Evolutionary conservation across 2,888 invertebrate genomes (phyloP), one percentile per base, ranked within the genome.

Genomic region (Ectropis crepuscularia): DNA sequence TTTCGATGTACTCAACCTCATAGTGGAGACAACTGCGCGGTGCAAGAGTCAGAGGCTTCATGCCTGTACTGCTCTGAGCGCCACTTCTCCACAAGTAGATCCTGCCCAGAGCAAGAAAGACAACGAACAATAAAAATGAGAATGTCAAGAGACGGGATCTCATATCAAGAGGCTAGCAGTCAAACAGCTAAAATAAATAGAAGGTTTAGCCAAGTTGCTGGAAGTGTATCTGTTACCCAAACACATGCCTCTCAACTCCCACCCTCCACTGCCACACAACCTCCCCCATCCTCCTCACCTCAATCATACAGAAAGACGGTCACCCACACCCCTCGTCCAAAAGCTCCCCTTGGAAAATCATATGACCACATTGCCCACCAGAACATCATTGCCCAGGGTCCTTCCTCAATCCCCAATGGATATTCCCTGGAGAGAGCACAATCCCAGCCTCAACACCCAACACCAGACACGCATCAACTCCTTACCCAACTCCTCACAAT

Each of bases 81-180:
- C 0, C 72, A 72, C 28, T 62, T 57, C 42, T 68, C 72, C 1
- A 64, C 49, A 0, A 64, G 65, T 8, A 59, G 45, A n/a, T 38
- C 42, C 0, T 74, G 72, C 48, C 69, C 67, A 0, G 74, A 73
- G 16, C 55, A 63, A 5, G 43, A 45, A 2, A 37, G 70, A 5
- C 70, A 72, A 50, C 67, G 66, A 46, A 5, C 48, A 0, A 74
- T 74, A 2, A 74, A 74, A 61, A 7, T 48, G 2, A 7, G 54
- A 0, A 74, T 70, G 72, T 66, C 74, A 1, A 28, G 67, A n/a
- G 62, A 71, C 28, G 59, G 58, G 9, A 59, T 71, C 0, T 68
- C 70, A 0, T 74, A 69, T 39, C 4, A 42, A 5, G 70, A 72
- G 9, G 72, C 72, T 0, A 64, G 55, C 7, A 7, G 47, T 41